These are phyloP conservation scores for Hydrotaea diabolus DNA, from an alignment of 2,888 invertebrate genomes.

Conservation along the genomic window DNA sequence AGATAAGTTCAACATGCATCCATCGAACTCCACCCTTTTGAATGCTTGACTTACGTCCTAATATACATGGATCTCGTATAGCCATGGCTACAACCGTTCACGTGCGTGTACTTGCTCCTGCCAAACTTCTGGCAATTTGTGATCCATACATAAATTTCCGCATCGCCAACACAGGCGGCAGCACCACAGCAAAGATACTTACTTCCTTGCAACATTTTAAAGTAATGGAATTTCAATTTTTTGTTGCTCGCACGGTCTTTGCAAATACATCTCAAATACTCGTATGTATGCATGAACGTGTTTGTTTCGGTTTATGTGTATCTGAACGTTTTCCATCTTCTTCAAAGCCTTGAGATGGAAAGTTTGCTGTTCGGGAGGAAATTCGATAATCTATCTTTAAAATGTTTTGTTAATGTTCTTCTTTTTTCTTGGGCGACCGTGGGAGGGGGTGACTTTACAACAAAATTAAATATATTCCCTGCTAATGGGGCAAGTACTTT, in stretches of 20 bases:
- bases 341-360: background rate
- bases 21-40: background rate
- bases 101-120: background rate
- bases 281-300: background rate
- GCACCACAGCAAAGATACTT: background rate
- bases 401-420: slow-evolving; percentile 37
- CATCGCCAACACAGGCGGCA: background rate
- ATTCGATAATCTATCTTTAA: slow-evolving; percentile 48
- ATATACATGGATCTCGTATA: background rate
- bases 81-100: background rate
- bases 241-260: no score
- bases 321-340: background rate
- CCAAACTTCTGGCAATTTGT: background rate
- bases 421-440: background rate
- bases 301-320: background rate
- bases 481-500: slow-evolving; percentile 45
- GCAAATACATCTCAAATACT: background rate
- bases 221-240: slow-evolving; percentile 7
- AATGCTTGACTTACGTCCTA: background rate
- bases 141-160: background rate
- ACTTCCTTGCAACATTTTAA: slow-evolving; percentile 8
- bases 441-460: background rate
- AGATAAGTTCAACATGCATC: no score
- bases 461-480: slow-evolving; percentile 26
- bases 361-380: slow-evolving; percentile 19